These are phyloP conservation scores for Pogonophryne albipinna DNA, from an alignment of 2,797 vertebrate species.

Conservation along the genomic window DNA sequence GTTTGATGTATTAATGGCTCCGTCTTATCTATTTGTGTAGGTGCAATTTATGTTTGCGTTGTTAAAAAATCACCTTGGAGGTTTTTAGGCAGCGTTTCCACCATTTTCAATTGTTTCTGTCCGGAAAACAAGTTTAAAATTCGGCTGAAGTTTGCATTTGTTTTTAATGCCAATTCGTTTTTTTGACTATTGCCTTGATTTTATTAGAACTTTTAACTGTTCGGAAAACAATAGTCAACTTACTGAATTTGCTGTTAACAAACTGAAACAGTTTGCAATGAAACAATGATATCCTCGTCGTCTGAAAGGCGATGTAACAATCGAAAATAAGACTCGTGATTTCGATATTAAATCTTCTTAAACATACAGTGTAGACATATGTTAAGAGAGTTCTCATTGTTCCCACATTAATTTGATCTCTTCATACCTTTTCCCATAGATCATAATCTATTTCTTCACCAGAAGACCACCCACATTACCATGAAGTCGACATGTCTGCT, in stretches of 20 bases:
- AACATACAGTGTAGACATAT: not conserved
- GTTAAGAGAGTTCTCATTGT: not conserved
- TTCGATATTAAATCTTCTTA: too few species aligned
- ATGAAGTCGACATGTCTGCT: conserved; percentile 86
- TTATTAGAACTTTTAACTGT: not conserved
- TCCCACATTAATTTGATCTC: not conserved
- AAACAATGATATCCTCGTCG: not conserved
- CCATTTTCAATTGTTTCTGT: not conserved
- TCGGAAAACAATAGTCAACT: not conserved
- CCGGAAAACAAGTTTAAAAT: conserved; percentile 3
- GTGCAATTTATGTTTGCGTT: not conserved
- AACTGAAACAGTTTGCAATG: not conserved
- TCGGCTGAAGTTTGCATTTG: not conserved
- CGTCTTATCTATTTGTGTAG: not conserved
- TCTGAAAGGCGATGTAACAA: too few species aligned
- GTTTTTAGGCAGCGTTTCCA: not conserved
- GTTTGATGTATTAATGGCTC: not conserved
- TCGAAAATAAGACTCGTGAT: not conserved
- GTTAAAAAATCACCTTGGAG: not conserved
- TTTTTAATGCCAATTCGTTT: not conserved
- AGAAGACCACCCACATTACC: conserved; percentile 53
- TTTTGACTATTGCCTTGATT: not conserved
- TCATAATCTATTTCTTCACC: conserved; percentile 19
- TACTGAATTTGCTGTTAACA: not conserved
- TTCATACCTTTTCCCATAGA: not conserved